A percentile compares a stretch with the other conserved stretches of the same genome.
phyloP scores from a whole-genome alignment of 2,113 vertebrate species.

The Cheilinus undulatus region DNA sequence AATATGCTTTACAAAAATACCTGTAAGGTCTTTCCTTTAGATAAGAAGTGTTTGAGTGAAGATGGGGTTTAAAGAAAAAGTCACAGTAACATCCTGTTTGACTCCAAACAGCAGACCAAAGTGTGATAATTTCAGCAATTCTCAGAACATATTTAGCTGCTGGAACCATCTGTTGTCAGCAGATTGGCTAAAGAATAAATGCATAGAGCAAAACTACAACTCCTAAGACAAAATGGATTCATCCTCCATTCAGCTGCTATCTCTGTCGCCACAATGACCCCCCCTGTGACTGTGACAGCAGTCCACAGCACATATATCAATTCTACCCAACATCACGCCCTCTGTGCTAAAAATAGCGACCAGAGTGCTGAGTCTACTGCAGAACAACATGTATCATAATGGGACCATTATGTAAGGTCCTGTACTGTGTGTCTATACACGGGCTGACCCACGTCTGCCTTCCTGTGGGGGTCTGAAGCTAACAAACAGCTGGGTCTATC shows the following conservation, averaged over 20 bases:
- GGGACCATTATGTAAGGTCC: constrained; percentile 54
- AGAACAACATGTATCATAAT: constrained; percentile 55
- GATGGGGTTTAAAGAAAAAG: too few relatives aligned
- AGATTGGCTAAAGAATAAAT: neutral
- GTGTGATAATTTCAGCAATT: too few relatives aligned
- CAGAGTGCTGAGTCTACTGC: constrained; percentile 32
- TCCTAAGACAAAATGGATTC: constrained; percentile 2
- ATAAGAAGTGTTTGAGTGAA: too few relatives aligned
- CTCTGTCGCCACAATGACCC: neutral
- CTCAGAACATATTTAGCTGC: too few relatives aligned
- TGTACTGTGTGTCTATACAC: constrained; percentile 24
- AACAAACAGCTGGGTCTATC: constrained; percentile 25
- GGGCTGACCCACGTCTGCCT: constrained; percentile 18
- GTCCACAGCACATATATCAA: constrained; percentile 35
- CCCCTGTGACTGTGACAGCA: constrained; percentile 5
- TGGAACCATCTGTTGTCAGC: too few relatives aligned
- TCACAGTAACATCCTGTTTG: too few relatives aligned
- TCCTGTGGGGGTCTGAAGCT: neutral
- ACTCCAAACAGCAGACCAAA: too few relatives aligned
- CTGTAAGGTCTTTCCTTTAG: too few relatives aligned
- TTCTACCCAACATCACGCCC: constrained; percentile 39
- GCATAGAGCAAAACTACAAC: constrained; percentile 2
- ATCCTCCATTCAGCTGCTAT: neutral
- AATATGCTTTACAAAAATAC: too few relatives aligned
- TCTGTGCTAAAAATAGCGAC: constrained; percentile 63